Conservation (phyloP, 2,797 vertebrate species). For the Varecia variegata region DNA sequence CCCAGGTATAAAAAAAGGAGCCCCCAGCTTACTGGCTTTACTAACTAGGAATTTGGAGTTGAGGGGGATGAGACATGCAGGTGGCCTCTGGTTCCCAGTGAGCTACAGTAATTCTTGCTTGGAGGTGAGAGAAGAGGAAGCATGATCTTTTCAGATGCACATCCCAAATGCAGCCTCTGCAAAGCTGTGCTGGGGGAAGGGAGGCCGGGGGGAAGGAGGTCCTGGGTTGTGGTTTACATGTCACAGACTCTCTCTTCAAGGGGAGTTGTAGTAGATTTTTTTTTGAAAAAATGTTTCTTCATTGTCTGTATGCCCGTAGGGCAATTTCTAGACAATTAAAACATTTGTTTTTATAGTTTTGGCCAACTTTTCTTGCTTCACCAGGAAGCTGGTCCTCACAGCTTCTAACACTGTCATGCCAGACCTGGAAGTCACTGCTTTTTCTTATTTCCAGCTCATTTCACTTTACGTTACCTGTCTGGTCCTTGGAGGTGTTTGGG, state of each 20-base stretch:
- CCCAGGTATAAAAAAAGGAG: neutral
- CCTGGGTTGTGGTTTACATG: neutral
- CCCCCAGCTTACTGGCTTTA: neutral
- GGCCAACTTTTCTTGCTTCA: neutral
- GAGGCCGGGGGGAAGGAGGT: neutral
- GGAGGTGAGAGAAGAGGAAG: neutral
- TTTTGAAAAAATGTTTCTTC: neutral
- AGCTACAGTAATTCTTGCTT: neutral
- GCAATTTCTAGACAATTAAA: neutral
- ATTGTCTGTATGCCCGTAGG: neutral
- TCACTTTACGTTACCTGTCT: neutral
- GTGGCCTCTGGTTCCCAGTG: neutral
- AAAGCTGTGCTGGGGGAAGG: neutral
- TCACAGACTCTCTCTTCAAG: neutral
- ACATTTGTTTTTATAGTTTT: neutral
- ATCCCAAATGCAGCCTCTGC: no score
- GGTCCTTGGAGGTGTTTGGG: neutral
- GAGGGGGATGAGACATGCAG: neutral
- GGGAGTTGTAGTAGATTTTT: neutral
- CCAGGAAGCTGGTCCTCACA: neutral
- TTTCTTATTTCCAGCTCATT: neutral
- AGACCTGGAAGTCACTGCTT: neutral
- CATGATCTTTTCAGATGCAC: neutral
- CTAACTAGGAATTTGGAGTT: neutral
- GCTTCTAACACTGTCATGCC: fast-evolving